Evolutionary conservation across 2,888 invertebrate genomes (phyloP).

Genomic region (Diploptera punctata): DNA sequence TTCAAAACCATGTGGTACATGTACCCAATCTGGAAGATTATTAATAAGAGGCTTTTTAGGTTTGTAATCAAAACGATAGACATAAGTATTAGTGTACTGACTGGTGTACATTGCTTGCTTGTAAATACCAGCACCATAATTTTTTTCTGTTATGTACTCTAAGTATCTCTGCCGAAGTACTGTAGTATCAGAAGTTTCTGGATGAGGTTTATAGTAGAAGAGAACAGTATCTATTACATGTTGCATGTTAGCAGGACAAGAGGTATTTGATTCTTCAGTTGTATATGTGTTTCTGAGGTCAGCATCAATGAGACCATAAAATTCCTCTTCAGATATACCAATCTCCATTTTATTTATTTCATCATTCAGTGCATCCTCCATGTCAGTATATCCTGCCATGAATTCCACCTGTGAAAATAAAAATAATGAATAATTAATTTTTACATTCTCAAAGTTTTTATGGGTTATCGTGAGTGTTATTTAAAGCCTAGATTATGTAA

Average conservation of each 20-base stretch:
- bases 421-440: no score
- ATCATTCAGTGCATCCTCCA: slow-evolving; percentile 76
- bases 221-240: slow-evolving; percentile 69
- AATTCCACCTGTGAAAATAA: slow-evolving; percentile 38
- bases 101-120: slow-evolving; percentile 51
- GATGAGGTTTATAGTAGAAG: slow-evolving; percentile 77
- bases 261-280: slow-evolving; percentile 53
- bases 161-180: slow-evolving; percentile 69
- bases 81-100: slow-evolving; percentile 57
- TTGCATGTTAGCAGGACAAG: slow-evolving; percentile 55
- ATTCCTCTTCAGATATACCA: slow-evolving; percentile 65
- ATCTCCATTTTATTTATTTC: slow-evolving; percentile 65
- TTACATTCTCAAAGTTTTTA: no score
- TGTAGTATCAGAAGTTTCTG: slow-evolving; percentile 66
- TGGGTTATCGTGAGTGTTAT: no score
- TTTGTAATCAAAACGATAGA: slow-evolving; percentile 73
- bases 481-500: no score
- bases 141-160: slow-evolving; percentile 77
- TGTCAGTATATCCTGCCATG: slow-evolving; percentile 78
- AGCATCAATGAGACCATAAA: slow-evolving; percentile 68
- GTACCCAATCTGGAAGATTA: slow-evolving; percentile 77
- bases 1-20: slow-evolving; percentile 83
- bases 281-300: slow-evolving; percentile 54
- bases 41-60: slow-evolving; percentile 51
- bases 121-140: slow-evolving; percentile 74